These are phyloP conservation scores for Drosophila prosaltans DNA, from an alignment of 1,140 invertebrate genomes.

Conservation along the genomic window DNA sequence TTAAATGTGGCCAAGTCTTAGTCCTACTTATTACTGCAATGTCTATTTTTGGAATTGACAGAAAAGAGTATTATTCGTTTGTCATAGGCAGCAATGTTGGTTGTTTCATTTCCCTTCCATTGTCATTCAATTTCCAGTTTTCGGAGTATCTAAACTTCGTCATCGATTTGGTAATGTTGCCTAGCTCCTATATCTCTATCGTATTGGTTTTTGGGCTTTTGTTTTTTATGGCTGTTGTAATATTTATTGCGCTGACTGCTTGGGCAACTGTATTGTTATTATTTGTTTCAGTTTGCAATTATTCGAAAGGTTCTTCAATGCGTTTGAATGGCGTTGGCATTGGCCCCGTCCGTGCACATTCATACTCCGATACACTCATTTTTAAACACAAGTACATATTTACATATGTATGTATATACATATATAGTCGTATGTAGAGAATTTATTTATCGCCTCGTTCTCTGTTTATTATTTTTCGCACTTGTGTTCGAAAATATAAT, in stretches of 20 bases:
- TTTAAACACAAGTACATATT: neutral
- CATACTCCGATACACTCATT: constrained; percentile 3
- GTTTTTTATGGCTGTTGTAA: constrained; percentile 22
- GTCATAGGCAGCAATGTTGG: too few species aligned
- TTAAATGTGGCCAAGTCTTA: too few species aligned
- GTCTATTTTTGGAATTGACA: too few species aligned
- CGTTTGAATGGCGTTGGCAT: constrained; percentile 41
- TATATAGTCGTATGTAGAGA: constrained; percentile 1
- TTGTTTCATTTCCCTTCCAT: neutral
- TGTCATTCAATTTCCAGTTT: neutral
- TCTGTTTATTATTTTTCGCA: constrained; percentile 54
- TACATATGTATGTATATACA: constrained; percentile 3
- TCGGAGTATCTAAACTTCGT: constrained; percentile 28
- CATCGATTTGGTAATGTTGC: constrained; percentile 5
- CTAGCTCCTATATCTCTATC: neutral
- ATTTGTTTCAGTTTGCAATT: constrained; percentile 47
- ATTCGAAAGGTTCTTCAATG: constrained; percentile 56
- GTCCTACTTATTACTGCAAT: too few species aligned
- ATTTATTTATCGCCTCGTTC: constrained; percentile 46
- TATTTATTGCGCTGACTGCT: constrained; percentile 46
- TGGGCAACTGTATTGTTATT: constrained; percentile 24
- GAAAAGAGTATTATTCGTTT: too few species aligned
- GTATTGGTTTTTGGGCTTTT: constrained; percentile 25
- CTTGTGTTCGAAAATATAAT: constrained; percentile 58
- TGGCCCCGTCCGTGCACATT: constrained; percentile 17